These are phyloP conservation scores for Silurus lanzhouensis DNA, from an alignment of 2,797 vertebrate genomes.

Conservation along the genomic window DNA sequence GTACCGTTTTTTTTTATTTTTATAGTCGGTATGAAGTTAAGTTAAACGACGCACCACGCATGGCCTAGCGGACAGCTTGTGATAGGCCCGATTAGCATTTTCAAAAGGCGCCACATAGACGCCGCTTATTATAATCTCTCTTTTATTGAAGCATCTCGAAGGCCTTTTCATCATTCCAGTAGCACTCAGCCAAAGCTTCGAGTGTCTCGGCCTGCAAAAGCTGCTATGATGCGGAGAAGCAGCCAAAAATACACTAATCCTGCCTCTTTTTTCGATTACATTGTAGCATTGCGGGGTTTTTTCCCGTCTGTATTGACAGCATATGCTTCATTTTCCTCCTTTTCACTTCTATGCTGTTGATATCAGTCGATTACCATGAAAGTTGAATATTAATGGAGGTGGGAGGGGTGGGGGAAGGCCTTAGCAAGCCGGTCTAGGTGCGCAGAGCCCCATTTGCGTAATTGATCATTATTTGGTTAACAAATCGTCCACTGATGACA, in stretches of 20 bases:
- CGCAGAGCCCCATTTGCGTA: conserved; percentile 70
- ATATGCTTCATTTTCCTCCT: not conserved
- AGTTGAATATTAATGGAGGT: not conserved
- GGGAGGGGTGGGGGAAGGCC: not conserved
- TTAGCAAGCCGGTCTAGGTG: conserved; percentile 46
- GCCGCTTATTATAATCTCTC: conserved; percentile 88
- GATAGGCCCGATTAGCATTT: conserved; percentile 93
- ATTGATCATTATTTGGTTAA: conserved; percentile 80
- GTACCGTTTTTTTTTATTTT: conserved; percentile 74
- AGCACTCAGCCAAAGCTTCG: conserved; percentile 57
- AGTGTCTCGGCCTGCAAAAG: conserved; percentile 49
- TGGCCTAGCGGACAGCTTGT: conserved; percentile 80
- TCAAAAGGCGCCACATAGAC: conserved; percentile 79
- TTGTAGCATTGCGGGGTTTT: not conserved
- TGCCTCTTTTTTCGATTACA: not conserved
- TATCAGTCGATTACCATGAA: not conserved
- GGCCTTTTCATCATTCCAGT: conserved; percentile 77
- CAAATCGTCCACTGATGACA: conserved; percentile 81
- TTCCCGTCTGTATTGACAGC: too few species aligned
- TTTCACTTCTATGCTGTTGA: not conserved
- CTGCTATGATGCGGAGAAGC: conserved; percentile 41
- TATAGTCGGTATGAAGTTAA: conserved; percentile 74
- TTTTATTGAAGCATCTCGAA: conserved; percentile 87
- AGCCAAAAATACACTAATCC: conserved; percentile 50
- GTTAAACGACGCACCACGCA: conserved; percentile 71